Conservation (phyloP, 35 echinoderm and acorn worm genomes). For the Holothuria glaberrima region DNA sequence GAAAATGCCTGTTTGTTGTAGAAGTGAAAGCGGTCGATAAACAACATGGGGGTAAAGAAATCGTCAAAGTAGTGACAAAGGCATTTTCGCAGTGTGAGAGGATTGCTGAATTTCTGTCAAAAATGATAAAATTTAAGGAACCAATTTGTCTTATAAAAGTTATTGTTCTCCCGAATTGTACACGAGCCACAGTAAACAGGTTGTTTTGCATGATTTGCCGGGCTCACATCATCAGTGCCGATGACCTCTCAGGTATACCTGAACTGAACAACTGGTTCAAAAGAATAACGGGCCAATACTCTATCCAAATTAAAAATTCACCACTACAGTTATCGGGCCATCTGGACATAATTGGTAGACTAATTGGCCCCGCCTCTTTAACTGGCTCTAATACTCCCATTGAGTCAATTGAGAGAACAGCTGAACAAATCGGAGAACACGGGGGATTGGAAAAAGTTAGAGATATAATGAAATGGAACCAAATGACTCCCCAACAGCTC, state of each 20-base stretch:
- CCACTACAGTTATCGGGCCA: not conserved
- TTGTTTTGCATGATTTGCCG: constrained; percentile 12
- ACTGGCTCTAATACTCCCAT: not conserved
- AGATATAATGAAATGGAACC: not conserved
- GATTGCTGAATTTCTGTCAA: constrained; percentile 27
- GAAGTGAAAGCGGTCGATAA: constrained; percentile 42
- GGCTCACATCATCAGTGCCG: constrained; percentile 1
- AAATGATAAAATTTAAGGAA: not conserved
- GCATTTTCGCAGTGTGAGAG: constrained; percentile 5
- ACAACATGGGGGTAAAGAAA: not conserved
- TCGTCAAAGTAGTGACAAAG: constrained; percentile 10
- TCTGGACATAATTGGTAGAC: not conserved
- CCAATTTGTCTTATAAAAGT: constrained; percentile 14
- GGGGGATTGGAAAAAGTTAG: not conserved
- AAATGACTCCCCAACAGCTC: constrained; percentile 14
- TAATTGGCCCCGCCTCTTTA: constrained; percentile 43
- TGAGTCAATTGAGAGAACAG: constrained; percentile 19
- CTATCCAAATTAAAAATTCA: not conserved
- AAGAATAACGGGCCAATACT: not conserved
- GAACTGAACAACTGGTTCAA: not conserved
- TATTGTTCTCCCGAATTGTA: constrained; percentile 16
- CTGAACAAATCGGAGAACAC: not conserved
- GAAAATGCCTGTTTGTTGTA: constrained; percentile 12
- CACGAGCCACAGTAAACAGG: not conserved
- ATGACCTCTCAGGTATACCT: not conserved